A percentile compares a stretch with the other conserved stretches of the same genome.
Conservation (phyloP, 2,797 vertebrate genomes). For the Channallabes apus region DNA sequence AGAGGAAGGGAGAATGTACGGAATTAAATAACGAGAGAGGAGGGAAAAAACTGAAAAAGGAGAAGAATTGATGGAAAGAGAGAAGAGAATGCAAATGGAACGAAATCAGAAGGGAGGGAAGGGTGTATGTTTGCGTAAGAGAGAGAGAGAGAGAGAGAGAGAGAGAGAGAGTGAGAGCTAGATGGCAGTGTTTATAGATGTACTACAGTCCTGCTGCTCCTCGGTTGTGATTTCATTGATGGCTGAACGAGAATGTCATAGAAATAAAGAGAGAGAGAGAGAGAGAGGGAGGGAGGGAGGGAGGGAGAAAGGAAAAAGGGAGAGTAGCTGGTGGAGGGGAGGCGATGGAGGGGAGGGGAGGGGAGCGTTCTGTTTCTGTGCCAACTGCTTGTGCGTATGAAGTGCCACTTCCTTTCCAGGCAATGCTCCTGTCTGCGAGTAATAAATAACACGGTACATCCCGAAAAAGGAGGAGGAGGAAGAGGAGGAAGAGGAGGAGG, state of each 20-base stretch:
- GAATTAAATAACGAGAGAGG: slow-evolving; percentile 51
- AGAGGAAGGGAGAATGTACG: slow-evolving; percentile 43
- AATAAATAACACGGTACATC: slow-evolving; percentile 64
- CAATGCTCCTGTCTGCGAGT: slow-evolving; percentile 66
- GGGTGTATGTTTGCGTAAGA: slow-evolving; percentile 21
- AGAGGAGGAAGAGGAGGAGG: slow-evolving; percentile 2
- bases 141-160: slow-evolving; percentile 1
- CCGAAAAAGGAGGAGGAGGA: slow-evolving; percentile 25
- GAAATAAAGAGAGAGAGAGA: slow-evolving; percentile 15
- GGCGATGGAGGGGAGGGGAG: slow-evolving; percentile 66
- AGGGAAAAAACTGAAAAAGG: neutral
- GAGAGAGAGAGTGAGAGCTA: slow-evolving; percentile 5
- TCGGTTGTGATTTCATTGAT: slow-evolving; percentile 76
- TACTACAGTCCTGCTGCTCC: slow-evolving; percentile 31
- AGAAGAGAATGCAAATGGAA: neutral
- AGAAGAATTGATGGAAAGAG: slow-evolving; percentile 54
- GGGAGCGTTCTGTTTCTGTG: slow-evolving; percentile 78
- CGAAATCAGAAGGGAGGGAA: slow-evolving; percentile 3
- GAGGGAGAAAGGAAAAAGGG: slow-evolving; percentile 51
- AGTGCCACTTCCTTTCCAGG: slow-evolving; percentile 73
- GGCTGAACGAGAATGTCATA: slow-evolving; percentile 48
- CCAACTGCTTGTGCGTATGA: slow-evolving; percentile 81
- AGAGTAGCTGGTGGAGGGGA: slow-evolving; percentile 61
- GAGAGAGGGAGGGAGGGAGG: neutral
- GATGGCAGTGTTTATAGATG: slow-evolving; percentile 49